These are phyloP conservation scores for Plumapathes pennacea DNA, from an alignment of 92 coral and sea anemone species.

Conservation along the genomic window DNA sequence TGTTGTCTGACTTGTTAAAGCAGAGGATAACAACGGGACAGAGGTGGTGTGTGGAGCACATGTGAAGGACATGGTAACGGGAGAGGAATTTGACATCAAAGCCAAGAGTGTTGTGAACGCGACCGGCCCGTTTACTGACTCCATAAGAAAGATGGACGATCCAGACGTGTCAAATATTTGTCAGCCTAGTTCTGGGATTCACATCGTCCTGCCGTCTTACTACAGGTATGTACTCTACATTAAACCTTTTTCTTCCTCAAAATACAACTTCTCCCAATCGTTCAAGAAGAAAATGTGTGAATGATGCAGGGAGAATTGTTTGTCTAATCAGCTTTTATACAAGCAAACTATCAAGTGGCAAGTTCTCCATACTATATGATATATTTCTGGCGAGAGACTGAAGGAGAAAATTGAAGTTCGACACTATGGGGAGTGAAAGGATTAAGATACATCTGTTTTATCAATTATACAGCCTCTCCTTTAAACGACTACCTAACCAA, in stretches of 20 bases:
- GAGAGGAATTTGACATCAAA: conserved; percentile 85
- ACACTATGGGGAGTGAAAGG: no score
- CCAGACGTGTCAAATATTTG: conserved; percentile 64
- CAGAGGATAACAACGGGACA: conserved; percentile 59
- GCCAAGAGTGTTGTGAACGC: conserved; percentile 98
- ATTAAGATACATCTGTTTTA: no score
- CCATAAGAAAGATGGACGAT: conserved; percentile 76
- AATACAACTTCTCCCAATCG: no score
- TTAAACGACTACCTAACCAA: background rate
- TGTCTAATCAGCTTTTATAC: no score
- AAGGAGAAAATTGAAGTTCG: no score
- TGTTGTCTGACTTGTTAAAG: background rate
- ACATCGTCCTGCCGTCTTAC: conserved; percentile 87
- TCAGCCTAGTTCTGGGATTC: conserved; percentile 94
- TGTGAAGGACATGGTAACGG: conserved; percentile 71
- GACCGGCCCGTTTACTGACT: conserved; percentile 94
- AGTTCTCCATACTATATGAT: no score
- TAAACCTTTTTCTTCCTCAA: no score
- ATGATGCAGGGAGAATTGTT: no score
- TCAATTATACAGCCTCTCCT: background rate
- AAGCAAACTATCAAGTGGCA: no score
- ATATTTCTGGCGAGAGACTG: no score
- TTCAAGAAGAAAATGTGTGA: no score
- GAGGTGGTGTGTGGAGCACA: conserved; percentile 94
- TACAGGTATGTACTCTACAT: conserved; percentile 58